Conservation (phyloP, 2,797 vertebrate genomes). For the Melanotaenia maccullochi region DNA sequence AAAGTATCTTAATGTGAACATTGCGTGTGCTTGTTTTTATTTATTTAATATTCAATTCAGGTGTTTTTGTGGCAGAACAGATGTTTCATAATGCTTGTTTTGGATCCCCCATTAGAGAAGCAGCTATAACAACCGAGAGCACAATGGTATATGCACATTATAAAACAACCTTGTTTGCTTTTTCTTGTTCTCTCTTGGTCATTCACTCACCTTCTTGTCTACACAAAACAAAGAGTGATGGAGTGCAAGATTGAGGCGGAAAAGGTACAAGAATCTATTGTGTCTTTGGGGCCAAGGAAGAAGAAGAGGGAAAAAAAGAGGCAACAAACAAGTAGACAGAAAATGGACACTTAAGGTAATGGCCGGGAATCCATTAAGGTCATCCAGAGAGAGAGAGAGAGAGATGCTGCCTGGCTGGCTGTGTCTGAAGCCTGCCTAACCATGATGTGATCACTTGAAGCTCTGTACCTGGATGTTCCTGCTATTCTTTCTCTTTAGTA, state of each 20-base stretch:
- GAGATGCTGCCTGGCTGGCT: constrained; percentile 27
- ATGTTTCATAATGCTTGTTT: constrained; percentile 3
- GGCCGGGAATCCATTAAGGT: constrained; percentile 70
- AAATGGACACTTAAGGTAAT: constrained; percentile 62
- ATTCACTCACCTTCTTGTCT: constrained; percentile 26
- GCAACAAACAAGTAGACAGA: constrained; percentile 35
- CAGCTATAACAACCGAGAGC: background rate
- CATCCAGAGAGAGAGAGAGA: constrained; percentile 26
- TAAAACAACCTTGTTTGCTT: constrained; percentile 1
- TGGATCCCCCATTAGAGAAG: constrained; percentile 11
- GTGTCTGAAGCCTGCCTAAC: constrained; percentile 9
- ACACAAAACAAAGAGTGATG: constrained; percentile 39
- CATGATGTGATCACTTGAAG: constrained; percentile 24
- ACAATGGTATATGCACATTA: constrained; percentile 3
- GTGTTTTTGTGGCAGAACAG: constrained; percentile 6
- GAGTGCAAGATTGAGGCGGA: constrained; percentile 4
- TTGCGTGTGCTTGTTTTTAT: background rate
- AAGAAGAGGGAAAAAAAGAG: constrained; percentile 15
- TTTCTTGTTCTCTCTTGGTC: constrained; percentile 8
- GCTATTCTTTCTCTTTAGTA: constrained; percentile 3
- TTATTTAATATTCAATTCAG: background rate
- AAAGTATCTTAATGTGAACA: background rate
- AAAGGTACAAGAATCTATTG: constrained; percentile 46
- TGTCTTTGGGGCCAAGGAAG: constrained; percentile 39
- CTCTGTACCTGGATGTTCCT: constrained; percentile 12